A percentile compares a stretch with the other conserved stretches of the same genome.
Evolutionary conservation across 2,797 vertebrate genomes (phyloP).

Genomic region (Prionace glauca): DNA sequence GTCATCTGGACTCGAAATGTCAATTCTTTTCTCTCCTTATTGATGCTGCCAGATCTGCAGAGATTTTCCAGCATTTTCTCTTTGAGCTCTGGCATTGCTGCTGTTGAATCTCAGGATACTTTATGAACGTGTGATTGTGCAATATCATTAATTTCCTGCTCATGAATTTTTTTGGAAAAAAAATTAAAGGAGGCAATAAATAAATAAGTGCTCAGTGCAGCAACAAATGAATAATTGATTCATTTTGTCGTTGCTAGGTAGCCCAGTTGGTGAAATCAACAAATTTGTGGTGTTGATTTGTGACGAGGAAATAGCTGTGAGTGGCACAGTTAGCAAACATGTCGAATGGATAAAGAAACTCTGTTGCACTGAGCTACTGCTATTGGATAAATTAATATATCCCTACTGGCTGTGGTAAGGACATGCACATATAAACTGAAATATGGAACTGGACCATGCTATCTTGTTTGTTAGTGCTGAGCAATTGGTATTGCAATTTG

Average conservation of each 20-base stretch:
- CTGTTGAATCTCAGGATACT: background rate
- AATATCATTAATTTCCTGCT: background rate
- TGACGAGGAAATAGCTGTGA: conserved; percentile 1
- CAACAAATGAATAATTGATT: background rate
- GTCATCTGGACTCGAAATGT: no score
- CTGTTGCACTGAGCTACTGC: background rate
- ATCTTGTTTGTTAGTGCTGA: background rate
- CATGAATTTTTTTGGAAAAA: background rate
- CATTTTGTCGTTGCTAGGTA: background rate
- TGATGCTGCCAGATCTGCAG: no score
- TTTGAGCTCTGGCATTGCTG: background rate
- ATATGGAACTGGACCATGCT: no score
- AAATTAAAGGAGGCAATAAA: background rate
- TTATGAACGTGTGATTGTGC: background rate
- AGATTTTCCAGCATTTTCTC: no score
- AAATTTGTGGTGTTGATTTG: background rate
- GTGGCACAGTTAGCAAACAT: background rate
- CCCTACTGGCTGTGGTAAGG: background rate
- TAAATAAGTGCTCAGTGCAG: background rate
- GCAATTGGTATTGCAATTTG: background rate
- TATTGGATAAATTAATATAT: background rate
- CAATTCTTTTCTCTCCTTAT: no score
- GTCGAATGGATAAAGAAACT: background rate
- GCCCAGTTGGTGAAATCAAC: background rate
- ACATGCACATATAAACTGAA: background rate